phyloP scores from a whole-genome alignment of 2,113 vertebrate genomes.

The Antechinus flavipes region DNA sequence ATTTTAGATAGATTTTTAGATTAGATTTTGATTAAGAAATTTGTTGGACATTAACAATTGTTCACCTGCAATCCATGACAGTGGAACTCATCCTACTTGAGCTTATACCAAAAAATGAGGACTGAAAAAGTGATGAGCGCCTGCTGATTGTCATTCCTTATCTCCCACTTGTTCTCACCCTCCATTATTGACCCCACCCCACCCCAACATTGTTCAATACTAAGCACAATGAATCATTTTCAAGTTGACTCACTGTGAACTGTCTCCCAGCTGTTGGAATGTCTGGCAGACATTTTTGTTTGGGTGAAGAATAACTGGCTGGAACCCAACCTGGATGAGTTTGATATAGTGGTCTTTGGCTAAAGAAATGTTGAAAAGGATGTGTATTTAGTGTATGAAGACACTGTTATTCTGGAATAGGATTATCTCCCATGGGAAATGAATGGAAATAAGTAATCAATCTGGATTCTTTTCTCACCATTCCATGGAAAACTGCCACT shows the following conservation, averaged over 20 bases:
- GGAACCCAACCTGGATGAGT: constrained; percentile 80
- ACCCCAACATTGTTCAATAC: constrained; percentile 77
- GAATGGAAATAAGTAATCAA: constrained; percentile 74
- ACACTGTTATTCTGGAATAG: constrained; percentile 73
- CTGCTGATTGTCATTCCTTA: constrained; percentile 72
- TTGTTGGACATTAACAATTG: constrained; percentile 66
- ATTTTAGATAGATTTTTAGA: too few relatives aligned
- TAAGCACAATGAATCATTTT: constrained; percentile 82
- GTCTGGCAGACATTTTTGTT: constrained; percentile 83
- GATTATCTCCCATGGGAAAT: constrained; percentile 72
- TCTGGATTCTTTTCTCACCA: constrained; percentile 80
- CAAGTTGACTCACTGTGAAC: constrained; percentile 81
- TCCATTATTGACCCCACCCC: constrained; percentile 69
- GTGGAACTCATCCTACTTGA: constrained; percentile 66
- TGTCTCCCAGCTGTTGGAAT: constrained; percentile 83
- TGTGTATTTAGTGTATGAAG: constrained; percentile 67
- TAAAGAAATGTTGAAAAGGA: constrained; percentile 77
- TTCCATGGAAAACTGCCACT: constrained; percentile 70
- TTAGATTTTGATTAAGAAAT: constrained; percentile 66
- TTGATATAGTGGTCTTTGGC: constrained; percentile 79
- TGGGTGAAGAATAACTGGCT: constrained; percentile 83
- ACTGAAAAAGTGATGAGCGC: constrained; percentile 47
- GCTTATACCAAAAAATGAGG: constrained; percentile 70
- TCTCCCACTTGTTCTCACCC: constrained; percentile 79
- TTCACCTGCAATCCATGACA: constrained; percentile 70